Evolutionary conservation across 2,888 invertebrate genomes (phyloP), one percentile per base, ranked within the genome.

Genomic region (Agrypnus murinus): DNA sequence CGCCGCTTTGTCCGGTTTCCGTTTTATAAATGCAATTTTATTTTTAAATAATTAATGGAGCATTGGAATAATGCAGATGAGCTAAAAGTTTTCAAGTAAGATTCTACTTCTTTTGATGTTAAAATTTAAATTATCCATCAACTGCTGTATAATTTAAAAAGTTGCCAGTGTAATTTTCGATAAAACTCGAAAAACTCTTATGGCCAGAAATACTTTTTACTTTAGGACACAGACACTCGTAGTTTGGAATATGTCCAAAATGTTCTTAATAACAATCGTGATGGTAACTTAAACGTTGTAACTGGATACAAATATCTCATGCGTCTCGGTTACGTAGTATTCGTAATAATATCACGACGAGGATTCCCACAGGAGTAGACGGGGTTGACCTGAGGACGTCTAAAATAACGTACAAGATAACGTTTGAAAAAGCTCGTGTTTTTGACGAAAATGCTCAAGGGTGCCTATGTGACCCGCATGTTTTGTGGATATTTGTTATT

Each of bases 391-490:
- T 64, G 45, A 58, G 55, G 69, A 69, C 69, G 64, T 69, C 64
- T 69, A 50, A 59, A 69, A 69, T 69, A 64, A 69, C 69, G 69
- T 57, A 57, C 46, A 69, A 64, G 64, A 64, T 65, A 69, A 58
- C 58, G 59, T 58, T 64, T 59, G 64, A 64, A 69, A 60, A 57
- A 69, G 69, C 69, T 59, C 50, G 19, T 59, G 69, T 58, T 65
- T 40, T 64, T 64, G 64, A 69, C 69, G 64, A 69, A 69, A 69
- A 69, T 65, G 58, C 69, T 69, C 69, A 34, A 65, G 69, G 64
- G 69, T 69, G 46, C 32, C 32, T 60, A 62, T 62, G 69, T 69
- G 69, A 69, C 59, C 46, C 34, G 64, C 69, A 69, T 65, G 48
- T 64, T 40, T 46, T 69, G 31, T 50, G 31, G 38, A 50, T 43